Percentiles rank a stretch among this genome's conserved stretches.
phyloP scores from a whole-genome alignment of 2,888 invertebrate genomes.

The Iphiclides podalirius region DNA sequence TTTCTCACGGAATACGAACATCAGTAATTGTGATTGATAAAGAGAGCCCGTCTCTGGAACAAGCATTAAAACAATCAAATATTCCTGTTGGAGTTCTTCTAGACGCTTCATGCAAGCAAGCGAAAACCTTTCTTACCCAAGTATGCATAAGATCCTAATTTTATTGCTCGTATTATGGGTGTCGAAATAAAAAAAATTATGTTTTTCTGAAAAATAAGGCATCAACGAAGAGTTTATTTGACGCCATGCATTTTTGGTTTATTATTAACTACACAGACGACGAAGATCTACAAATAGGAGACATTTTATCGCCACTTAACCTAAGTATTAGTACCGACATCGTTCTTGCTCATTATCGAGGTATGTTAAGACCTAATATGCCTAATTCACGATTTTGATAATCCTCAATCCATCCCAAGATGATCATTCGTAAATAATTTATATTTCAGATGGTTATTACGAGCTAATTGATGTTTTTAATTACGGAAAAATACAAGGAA shows the following conservation, averaged over 20 bases:
- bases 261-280: constrained; percentile 32
- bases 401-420: too few species aligned
- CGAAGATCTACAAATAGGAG: constrained; percentile 28
- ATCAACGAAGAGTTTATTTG: constrained; percentile 46
- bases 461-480: constrained; percentile 55
- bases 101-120: constrained; percentile 41
- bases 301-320: constrained; percentile 42
- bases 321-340: constrained; percentile 60
- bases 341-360: constrained; percentile 36
- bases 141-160: constrained; percentile 30
- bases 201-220: constrained; percentile 40
- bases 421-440: too few species aligned
- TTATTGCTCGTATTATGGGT: not conserved
- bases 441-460: constrained; percentile 42
- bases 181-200: not conserved
- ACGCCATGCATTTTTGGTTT: constrained; percentile 53
- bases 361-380: constrained; percentile 33
- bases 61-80: constrained; percentile 36
- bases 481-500: constrained; percentile 64
- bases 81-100: constrained; percentile 45
- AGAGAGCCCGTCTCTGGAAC: constrained; percentile 23
- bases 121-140: constrained; percentile 35
- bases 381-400: too few species aligned
- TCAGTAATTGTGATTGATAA: constrained; percentile 35
- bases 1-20: constrained; percentile 34